Percentiles rank a stretch among this genome's conserved stretches.
These are phyloP conservation scores for Eupithecia subfuscata DNA, from an alignment of 2,888 invertebrate genomes.

Conservation along the genomic window DNA sequence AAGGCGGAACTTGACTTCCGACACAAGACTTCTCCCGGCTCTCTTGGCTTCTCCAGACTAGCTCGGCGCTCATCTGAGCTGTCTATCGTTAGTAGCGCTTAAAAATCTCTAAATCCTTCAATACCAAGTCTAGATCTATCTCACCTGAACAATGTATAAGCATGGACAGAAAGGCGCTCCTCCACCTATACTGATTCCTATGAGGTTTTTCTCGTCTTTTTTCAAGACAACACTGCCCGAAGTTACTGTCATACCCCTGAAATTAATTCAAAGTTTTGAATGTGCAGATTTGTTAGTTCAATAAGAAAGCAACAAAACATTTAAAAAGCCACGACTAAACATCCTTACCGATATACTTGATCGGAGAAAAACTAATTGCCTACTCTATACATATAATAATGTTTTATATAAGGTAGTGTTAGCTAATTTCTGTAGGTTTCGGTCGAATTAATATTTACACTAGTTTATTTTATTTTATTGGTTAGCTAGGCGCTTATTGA, in stretches of 20 bases:
- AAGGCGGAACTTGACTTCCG: too few species aligned
- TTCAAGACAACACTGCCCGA: conserved; percentile 95
- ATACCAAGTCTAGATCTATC: background rate
- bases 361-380: background rate
- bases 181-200: conserved; percentile 99
- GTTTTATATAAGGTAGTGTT: background rate
- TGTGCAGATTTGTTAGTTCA: background rate
- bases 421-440: background rate
- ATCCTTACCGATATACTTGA: background rate
- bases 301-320: conserved; percentile 22
- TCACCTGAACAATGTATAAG: conserved; percentile 97
- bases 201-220: conserved; percentile 96
- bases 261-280: conserved; percentile 33
- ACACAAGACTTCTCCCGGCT: too few species aligned
- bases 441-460: background rate
- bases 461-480: background rate
- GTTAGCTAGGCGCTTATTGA: too few species aligned
- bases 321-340: conserved; percentile 15
- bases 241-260: conserved; percentile 98
- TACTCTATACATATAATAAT: background rate
- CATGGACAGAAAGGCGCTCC: conserved; percentile 98
- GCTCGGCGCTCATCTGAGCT: too few species aligned
- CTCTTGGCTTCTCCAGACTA: too few species aligned
- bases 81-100: too few species aligned
- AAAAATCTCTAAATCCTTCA: too few species aligned